Base-by-base conservation (phyloP, 2,888 invertebrate genomes). In the Hanleya hanleyi region DNA sequence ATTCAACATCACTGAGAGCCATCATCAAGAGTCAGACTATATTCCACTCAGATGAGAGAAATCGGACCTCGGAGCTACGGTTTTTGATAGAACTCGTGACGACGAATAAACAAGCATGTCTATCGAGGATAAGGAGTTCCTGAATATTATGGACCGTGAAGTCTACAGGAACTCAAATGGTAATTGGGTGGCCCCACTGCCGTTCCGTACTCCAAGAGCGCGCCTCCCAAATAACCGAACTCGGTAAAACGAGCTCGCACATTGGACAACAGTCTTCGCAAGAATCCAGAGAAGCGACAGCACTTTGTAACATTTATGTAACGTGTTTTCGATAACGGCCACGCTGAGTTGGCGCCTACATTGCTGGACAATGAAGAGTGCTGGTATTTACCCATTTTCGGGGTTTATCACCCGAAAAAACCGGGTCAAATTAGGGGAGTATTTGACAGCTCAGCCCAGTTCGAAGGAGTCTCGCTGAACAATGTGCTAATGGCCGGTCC, bases 151-250 rank as follows among this genome's bases (percentile, higher is more conserved):
- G 49, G 62, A 70, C 15, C 41, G 41, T 26, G 47, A 66, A 15
- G 22, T 70, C 15, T 6, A n/a, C 36, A 74, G 66, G 41, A 26
- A 49, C 9, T 37, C 29, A 26, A 33, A 70, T 4, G 74, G 70
- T 18, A 65, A 50, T 35, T 70, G 70, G 70, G 61, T 50, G 18
- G 66, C 74, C 29, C 74, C 70, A 67, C 64, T 74, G n/a, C 74
- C 74, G 29, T 64, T 37, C 70, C 33, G 66, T 57, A 18, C 33
- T 18, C 12, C n/a, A 32, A 26, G 38, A 67, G 26, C 26, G 32
- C 22, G 41, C 5, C 66, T 74, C 12, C 74, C 70, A 18, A 74
- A 74, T 64, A 74, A 69, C n/a, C 4, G 70, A 22, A 26, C 61
- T n/a, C 64, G 49, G 12, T 47, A 9, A 47, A 50, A 18, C 41